phyloP scores from a whole-genome alignment of 2,113 vertebrate species.

The Sceloporus undulatus region DNA sequence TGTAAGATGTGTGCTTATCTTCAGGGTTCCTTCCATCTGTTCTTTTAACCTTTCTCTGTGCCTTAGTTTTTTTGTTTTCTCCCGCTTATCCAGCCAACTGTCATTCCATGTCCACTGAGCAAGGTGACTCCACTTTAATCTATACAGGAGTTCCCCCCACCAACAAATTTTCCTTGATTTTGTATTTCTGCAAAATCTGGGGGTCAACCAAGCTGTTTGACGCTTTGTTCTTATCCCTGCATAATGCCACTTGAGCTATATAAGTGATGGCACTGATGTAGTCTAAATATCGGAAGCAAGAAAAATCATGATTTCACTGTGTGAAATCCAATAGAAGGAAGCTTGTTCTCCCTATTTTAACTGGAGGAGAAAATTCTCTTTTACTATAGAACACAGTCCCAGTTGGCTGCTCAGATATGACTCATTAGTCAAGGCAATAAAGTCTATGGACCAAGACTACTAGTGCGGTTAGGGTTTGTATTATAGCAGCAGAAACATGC shows the following conservation, averaged over 20 bases:
- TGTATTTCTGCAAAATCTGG: background rate
- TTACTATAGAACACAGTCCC: background rate
- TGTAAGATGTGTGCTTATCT: too few relatives aligned
- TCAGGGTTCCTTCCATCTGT: too few relatives aligned
- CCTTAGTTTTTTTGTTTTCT: too few relatives aligned
- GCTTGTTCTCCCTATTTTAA: background rate
- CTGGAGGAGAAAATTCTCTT: background rate
- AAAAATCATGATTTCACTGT: background rate
- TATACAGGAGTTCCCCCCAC: background rate
- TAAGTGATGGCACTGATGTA: background rate
- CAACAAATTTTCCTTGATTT: background rate
- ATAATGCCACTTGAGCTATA: background rate
- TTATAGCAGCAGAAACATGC: background rate
- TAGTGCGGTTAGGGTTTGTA: background rate
- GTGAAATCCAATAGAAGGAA: background rate
- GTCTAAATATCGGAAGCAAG: background rate
- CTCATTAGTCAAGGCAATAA: constrained; percentile 2
- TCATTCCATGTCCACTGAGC: too few relatives aligned
- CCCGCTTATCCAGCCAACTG: too few relatives aligned
- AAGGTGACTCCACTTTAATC: background rate
- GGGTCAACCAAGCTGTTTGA: background rate
- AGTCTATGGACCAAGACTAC: background rate
- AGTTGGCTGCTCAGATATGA: background rate
- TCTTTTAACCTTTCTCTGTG: too few relatives aligned
- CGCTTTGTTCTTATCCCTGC: background rate